Evolutionary conservation across 1,140 invertebrate genomes (phyloP), one percentile per base, ranked within the genome.

Genomic region (Lepidurus couesii): DNA sequence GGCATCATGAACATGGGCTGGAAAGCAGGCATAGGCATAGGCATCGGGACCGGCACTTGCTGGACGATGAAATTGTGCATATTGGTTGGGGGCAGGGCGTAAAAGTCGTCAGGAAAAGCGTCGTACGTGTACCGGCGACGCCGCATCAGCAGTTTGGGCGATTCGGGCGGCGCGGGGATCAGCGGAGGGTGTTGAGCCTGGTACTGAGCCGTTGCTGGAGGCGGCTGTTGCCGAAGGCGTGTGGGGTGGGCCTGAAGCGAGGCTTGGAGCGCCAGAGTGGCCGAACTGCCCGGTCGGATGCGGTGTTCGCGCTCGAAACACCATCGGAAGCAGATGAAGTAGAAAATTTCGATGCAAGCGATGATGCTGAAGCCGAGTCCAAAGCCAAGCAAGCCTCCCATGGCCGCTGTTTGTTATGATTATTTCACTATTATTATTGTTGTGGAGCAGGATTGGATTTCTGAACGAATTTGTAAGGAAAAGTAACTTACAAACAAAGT

Each of bases 301-400:
- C 53, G 53, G 9, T 65, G 53, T 65, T 65, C 9, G 9, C 53
- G 53, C 16, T 65, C 53, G 53, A 65, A 79, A 79, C 74, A 42
- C 78, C 78, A 79, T 1, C 78, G 78, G 11, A 79, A 44, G 78
- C 78, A 79, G 42, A 75, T 73, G 74, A 79, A 79, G 47, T 79
- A 79, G 73, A 79, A 44, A n/a, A 79, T n/a, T 26, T 79, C 78
- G 42, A 79, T 47, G 24, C 44, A 74, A 16, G 73, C 75, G 43
- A 79, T 79, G 73, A 79, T 42, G 44, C 78, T 79, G 43, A 79
- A 74, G n/a, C 78, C 78, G 4, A 79, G 75, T 11, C 78, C 78
- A 11, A 79, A 47, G 13, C 78, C 78, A 1, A 79, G 73, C 44
- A 79, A 75, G 8, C 78, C 78, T 16, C 74, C 78, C 26, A 45